Conservation (phyloP, 1,140 invertebrate genomes). For the Papilio polyxenes region DNA sequence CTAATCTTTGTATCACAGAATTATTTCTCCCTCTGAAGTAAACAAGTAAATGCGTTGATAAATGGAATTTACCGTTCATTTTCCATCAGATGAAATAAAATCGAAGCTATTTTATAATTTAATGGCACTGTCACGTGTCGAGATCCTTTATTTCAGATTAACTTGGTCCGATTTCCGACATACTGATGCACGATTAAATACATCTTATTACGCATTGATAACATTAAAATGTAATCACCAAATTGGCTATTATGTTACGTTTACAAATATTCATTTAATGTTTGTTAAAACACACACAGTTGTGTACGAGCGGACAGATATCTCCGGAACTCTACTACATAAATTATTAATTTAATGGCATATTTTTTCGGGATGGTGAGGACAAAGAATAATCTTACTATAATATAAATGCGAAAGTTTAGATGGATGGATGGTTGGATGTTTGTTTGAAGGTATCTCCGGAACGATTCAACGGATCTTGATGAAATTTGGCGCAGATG, state of each 20-base stretch:
- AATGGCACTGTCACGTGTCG: conserved; percentile 21
- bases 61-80: conserved; percentile 8
- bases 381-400: background rate
- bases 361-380: background rate
- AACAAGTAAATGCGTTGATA: background rate
- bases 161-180: conserved; percentile 29
- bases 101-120: conserved; percentile 14
- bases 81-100: conserved; percentile 1
- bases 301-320: background rate
- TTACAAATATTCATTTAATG: conserved; percentile 17
- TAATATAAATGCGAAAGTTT: no score
- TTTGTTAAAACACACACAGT: background rate
- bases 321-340: background rate
- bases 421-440: no score
- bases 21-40: background rate
- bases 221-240: conserved; percentile 35
- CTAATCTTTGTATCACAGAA: no score
- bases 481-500: no score
- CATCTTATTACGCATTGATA: conserved; percentile 23
- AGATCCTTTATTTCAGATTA: conserved; percentile 27
- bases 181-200: conserved; percentile 21
- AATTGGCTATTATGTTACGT: conserved; percentile 34
- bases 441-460: no score
- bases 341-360: background rate
- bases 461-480: no score